These are phyloP conservation scores for Embidobia sp. DNA, from an alignment of 2,888 invertebrate species.

Conservation along the genomic window DNA sequence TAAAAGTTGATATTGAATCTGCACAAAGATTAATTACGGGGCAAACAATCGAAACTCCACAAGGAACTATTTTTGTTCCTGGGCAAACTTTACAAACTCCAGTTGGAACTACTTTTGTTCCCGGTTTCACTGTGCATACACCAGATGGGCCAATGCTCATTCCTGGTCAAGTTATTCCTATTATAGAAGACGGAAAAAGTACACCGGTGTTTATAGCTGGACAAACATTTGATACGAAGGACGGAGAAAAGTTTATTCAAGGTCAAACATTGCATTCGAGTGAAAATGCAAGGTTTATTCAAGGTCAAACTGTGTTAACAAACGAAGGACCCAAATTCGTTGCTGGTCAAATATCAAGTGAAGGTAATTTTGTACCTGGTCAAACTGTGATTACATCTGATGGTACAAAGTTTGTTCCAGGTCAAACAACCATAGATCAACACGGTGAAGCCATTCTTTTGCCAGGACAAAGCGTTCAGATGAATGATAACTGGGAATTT, in stretches of 20 bases:
- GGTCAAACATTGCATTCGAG: slow-evolving; percentile 85
- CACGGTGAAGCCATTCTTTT: slow-evolving; percentile 85
- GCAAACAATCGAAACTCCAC: slow-evolving; percentile 87
- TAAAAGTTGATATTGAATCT: slow-evolving; percentile 85
- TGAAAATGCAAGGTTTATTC: slow-evolving; percentile 84
- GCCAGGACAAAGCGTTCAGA: slow-evolving; percentile 85
- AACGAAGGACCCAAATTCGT: slow-evolving; percentile 85
- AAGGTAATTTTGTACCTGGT: slow-evolving; percentile 79
- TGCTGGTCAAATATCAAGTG: slow-evolving; percentile 84
- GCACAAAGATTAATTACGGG: slow-evolving; percentile 88
- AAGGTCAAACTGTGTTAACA: slow-evolving; percentile 85
- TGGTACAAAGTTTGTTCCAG: slow-evolving; percentile 84
- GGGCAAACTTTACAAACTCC: slow-evolving; percentile 89
- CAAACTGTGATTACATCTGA: slow-evolving; percentile 77
- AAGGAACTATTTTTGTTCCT: slow-evolving; percentile 88
- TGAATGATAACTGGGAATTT: slow-evolving; percentile 84
- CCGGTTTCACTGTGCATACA: slow-evolving; percentile 88
- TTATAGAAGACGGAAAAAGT: slow-evolving; percentile 81
- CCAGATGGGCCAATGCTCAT: slow-evolving; percentile 87
- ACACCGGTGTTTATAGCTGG: slow-evolving; percentile 87
- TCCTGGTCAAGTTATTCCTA: slow-evolving; percentile 87
- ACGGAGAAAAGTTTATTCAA: slow-evolving; percentile 83
- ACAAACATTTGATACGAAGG: slow-evolving; percentile 85
- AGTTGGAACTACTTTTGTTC: slow-evolving; percentile 86
- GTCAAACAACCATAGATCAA: slow-evolving; percentile 84